Evolutionary conservation across 2,888 invertebrate species (phyloP).

Genomic region (Linyphia triangularis): DNA sequence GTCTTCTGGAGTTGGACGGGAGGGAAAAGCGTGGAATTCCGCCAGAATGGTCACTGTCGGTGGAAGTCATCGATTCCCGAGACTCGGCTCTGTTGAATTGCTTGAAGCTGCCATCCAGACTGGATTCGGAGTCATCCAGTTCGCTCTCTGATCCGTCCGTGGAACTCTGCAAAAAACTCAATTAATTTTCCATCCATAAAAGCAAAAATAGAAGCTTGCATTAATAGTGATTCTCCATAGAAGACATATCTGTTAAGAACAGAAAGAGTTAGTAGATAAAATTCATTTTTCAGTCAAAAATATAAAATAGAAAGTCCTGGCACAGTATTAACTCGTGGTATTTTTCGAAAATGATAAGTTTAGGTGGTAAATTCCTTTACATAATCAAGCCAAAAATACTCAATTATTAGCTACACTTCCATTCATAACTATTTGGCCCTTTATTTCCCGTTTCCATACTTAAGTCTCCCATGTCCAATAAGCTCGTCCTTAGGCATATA

Average conservation of each 20-base stretch:
- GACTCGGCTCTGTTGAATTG: not conserved
- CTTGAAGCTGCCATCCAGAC: not conserved
- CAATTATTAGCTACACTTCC: no score
- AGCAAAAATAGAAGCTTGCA: no score
- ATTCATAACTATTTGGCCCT: no score
- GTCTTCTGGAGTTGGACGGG: not conserved
- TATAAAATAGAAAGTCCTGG: not conserved
- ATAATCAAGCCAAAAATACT: no score
- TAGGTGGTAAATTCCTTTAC: no score
- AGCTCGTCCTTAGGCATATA: no score
- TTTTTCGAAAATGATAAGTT: no score
- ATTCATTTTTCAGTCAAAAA: not conserved
- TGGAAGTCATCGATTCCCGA: not conserved
- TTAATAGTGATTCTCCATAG: no score
- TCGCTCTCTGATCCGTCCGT: not conserved
- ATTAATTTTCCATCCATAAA: no score
- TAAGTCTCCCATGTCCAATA: no score
- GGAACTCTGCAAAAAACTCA: not conserved
- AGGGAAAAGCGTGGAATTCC: not conserved
- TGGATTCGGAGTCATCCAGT: not conserved
- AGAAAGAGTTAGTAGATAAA: not conserved
- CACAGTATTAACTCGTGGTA: not conserved
- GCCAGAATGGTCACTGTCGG: not conserved
- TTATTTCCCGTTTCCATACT: no score
- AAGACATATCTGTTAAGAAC: not conserved